Evolutionary conservation across 2,797 vertebrate species (phyloP), one percentile per base, ranked within the genome.

Genomic region (Mormyrops attenuatus): DNA sequence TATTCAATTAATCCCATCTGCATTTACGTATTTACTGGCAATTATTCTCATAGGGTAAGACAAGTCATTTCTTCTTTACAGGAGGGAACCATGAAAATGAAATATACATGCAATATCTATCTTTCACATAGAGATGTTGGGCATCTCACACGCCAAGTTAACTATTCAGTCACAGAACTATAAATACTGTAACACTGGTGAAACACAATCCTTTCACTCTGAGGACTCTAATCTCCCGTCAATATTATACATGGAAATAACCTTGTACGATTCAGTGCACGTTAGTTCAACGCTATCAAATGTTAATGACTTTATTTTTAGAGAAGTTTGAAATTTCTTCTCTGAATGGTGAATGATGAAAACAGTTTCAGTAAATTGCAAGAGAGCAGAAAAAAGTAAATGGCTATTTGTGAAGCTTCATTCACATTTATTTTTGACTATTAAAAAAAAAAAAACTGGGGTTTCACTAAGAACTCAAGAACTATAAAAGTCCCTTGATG

Each of bases 1-100:
- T 60, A 87, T 41, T 38, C 85, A 57, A 87, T 87, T 87, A 87
- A 87, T 60, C 53, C 53, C 52, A 55, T 41, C 34, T 55, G 53
- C 52, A 87, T 53, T 20, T 41, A 41, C 53, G 6, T 87, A 60
- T 41, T 87, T 57, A n/a, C 34, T 44, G 85, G 53, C 9, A 38
- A n/a, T 34, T n/a, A 57, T 44, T 57, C 53, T 87, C 85, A 41
- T 11, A 52, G 47, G 7, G 11, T n/a, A 15, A 53, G n/a, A 52
- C 15, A 53, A 30, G 52, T 57, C 6, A 38, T 60, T 38, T 41
- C 60, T 41, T 34, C 49, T 87, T 87, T 57, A 38, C 82, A 52
- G 22, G 22, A 52, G 82, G 44, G 49, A 85, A 52, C n/a, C 20
- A 52, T 85, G 82, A 85, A 85, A 44, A 47, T n/a, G 17, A 82